Base-by-base conservation (phyloP, 2,113 vertebrate species). In the Sisor rabdophorus region DNA sequence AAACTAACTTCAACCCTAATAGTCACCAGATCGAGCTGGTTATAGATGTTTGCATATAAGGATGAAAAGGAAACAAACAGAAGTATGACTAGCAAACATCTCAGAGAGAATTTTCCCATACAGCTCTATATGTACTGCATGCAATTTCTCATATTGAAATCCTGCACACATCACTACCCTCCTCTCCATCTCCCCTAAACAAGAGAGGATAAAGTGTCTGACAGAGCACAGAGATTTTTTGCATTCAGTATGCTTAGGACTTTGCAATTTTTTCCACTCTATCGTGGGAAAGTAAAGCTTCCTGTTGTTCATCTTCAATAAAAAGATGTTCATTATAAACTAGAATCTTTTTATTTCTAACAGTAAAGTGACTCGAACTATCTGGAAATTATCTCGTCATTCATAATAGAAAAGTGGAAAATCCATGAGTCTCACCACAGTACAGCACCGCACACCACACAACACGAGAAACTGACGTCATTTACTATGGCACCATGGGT, bases 291-390 rank as follows among this genome's bases (percentile, higher is more conserved):
- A 64, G 22, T 64, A 73, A 74, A 52, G 53, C 80, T 84, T 87
- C 87, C 84, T 84, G 88, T 81, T 85, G 87, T 80, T 74, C 76
- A 82, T 73, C 81, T 73, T 68, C 87, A 82, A 80, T 85, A 83
- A 81, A 75, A 75, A 87, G 87, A 83, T 89, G 87, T 86, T 82
- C 78, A 86, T 86, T 86, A 81, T 59, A 70, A 84, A 40, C 82
- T 17, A 58, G 24, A 28, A 52, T 56, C 36, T 28, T 22, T 54
- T 54, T 24, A 30, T 4, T 36, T 36, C 7, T 71, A 52, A 69
- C 54, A 55, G 0, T 83, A 86, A 89, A 86, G 87, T 86, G 80
- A 84, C 85, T 89, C 89, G 85, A 87, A 84, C 22, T 83, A 86
- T 74, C 70, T 67, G 72, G 77, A 80, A 24, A 36, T 30, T 64